Conservation (phyloP, 2,888 invertebrate species). For the Tenthredo distinguenda region DNA sequence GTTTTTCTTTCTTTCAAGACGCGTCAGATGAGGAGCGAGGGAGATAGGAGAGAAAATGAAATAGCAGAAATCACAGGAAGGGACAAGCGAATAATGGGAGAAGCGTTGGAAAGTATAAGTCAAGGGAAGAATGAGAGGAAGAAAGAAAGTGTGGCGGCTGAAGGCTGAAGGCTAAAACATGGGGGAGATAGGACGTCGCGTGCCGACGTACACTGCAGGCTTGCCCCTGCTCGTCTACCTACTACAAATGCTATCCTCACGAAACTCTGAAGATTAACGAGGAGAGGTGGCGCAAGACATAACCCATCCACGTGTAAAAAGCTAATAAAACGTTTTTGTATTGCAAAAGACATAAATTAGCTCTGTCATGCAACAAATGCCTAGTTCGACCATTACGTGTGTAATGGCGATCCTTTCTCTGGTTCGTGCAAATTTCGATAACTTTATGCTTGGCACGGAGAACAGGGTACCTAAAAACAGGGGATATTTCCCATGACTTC, state of each 20-base stretch:
- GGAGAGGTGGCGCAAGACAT: constrained; percentile 74
- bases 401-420: constrained; percentile 33
- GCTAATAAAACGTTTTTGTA: constrained; percentile 73
- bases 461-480: constrained; percentile 23
- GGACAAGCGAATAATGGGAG: constrained; percentile 39
- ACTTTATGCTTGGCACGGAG: constrained; percentile 26
- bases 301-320: constrained; percentile 72
- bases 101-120: constrained; percentile 47
- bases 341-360: constrained; percentile 46
- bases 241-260: constrained; percentile 68
- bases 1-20: constrained; percentile 56
- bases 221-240: constrained; percentile 68
- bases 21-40: constrained; percentile 52
- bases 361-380: constrained; percentile 44
- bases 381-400: constrained; percentile 32
- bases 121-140: constrained; percentile 46
- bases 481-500: constrained; percentile 14
- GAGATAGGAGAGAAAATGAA: constrained; percentile 53
- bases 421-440: constrained; percentile 40
- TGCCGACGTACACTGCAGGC: constrained; percentile 71
- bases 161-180: constrained; percentile 67
- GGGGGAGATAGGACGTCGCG: constrained; percentile 75
- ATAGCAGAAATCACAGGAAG: constrained; percentile 36
- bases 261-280: constrained; percentile 75
- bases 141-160: constrained; percentile 42